Percentiles rank a stretch among this genome's conserved stretches.
Evolutionary conservation across 2,888 invertebrate genomes (phyloP).

Genomic region (Caenorhabditis doughertyi): DNA sequence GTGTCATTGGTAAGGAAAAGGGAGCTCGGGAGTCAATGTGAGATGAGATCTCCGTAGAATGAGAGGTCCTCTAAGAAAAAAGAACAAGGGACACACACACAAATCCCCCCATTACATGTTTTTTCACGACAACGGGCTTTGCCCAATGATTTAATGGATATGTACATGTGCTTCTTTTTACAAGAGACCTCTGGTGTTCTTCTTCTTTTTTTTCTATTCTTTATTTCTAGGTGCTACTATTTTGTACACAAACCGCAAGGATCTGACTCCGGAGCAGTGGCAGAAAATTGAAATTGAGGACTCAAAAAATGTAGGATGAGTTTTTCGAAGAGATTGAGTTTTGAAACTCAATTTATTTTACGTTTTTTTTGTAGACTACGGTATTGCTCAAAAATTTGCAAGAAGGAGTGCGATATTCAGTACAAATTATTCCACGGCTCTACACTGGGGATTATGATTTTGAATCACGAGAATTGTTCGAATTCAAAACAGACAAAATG

Average conservation of each 20-base stretch:
- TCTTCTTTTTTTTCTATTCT: not conserved
- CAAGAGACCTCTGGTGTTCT: not conserved
- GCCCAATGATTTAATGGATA: constrained; percentile 50
- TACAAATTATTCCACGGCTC: constrained; percentile 77
- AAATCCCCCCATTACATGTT: constrained; percentile 47
- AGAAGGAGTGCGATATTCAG: constrained; percentile 75
- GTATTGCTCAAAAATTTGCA: constrained; percentile 71
- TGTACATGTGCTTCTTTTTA: constrained; percentile 32
- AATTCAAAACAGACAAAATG: constrained; percentile 74
- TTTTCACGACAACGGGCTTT: constrained; percentile 36
- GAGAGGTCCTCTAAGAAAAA: constrained; percentile 22
- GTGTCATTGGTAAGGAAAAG: constrained; percentile 69
- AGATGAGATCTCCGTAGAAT: not conserved
- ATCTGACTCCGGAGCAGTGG: constrained; percentile 74
- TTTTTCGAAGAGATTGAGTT: not conserved
- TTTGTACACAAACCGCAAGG: constrained; percentile 73
- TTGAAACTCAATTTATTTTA: not conserved
- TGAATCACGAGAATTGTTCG: constrained; percentile 72
- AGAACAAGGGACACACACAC: not conserved
- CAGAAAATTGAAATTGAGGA: constrained; percentile 70
- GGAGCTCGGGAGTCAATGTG: not conserved
- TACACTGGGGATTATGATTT: constrained; percentile 76
- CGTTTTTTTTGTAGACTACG: constrained; percentile 73
- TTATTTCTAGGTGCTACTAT: constrained; percentile 71
- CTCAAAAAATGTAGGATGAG: constrained; percentile 69